These are phyloP conservation scores for Helobdella robusta DNA, from an alignment of 2,888 invertebrate genomes.

Conservation along the genomic window DNA sequence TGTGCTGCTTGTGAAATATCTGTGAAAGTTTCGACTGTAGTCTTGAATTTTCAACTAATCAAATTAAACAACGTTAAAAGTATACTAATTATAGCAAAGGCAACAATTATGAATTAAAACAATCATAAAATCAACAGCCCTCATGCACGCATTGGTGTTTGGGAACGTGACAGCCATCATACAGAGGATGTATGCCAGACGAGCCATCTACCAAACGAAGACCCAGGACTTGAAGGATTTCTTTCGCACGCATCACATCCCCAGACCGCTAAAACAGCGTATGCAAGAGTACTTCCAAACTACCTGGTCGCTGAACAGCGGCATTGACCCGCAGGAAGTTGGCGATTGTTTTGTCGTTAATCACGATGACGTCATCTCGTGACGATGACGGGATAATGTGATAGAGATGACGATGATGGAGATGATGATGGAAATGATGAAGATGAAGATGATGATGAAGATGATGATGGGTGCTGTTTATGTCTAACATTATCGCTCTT, in stretches of 20 bases:
- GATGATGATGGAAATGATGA: constrained; percentile 30
- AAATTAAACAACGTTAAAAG: too few relatives aligned
- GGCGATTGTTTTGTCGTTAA: constrained; percentile 31
- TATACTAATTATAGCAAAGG: too few relatives aligned
- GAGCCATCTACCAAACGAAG: constrained; percentile 85
- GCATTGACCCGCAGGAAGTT: constrained; percentile 91
- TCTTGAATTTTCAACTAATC: too few relatives aligned
- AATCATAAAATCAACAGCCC: too few relatives aligned
- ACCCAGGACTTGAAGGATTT: constrained; percentile 92
- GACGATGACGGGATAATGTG: background rate
- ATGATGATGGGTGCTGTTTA: constrained; percentile 19
- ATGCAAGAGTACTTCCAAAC: constrained; percentile 97
- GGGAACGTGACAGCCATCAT: constrained; percentile 96
- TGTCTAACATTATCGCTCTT: too few relatives aligned
- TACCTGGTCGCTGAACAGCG: constrained; percentile 93
- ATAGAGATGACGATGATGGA: constrained; percentile 27
- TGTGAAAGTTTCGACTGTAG: too few relatives aligned
- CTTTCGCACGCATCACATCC: constrained; percentile 83
- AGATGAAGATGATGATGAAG: constrained; percentile 29
- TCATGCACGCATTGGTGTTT: constrained; percentile 95
- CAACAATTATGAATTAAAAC: too few relatives aligned
- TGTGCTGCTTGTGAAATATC: too few relatives aligned
- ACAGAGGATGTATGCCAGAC: constrained; percentile 86
- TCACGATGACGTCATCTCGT: background rate
- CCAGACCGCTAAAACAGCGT: constrained; percentile 66